Percentiles rank a stretch among this genome's conserved stretches.
Conservation (phyloP, 2,113 vertebrate species). For the Tenrec ecaudatus region DNA sequence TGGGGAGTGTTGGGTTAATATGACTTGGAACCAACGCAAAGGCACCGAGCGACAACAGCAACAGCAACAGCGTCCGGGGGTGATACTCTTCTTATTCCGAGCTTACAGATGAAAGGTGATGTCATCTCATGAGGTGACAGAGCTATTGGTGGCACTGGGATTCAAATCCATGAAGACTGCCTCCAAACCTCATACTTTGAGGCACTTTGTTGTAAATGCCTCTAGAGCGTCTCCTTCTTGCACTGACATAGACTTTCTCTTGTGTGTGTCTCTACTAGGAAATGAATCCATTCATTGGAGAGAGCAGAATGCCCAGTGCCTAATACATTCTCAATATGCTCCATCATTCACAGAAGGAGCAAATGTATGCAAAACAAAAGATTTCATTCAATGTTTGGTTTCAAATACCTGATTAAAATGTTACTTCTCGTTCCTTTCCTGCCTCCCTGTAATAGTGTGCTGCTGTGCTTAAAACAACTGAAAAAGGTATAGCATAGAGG, state of each 20-base stretch:
- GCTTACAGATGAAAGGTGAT: neutral
- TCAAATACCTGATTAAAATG: neutral
- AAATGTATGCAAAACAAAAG: neutral
- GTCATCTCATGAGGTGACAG: rapidly evolving
- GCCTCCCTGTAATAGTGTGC: neutral
- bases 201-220: too few species aligned
- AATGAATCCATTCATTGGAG: neutral
- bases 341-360: neutral
- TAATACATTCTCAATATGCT: neutral
- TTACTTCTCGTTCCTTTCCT: neutral
- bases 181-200: neutral
- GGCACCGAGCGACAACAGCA: neutral
- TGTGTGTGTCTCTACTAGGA: neutral
- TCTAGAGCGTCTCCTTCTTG: neutral
- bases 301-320: neutral
- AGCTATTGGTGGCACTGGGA: neutral
- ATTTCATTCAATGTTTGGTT: neutral
- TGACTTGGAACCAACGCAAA: too few species aligned
- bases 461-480: neutral
- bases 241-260: neutral
- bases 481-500: neutral
- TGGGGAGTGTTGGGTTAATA: too few species aligned
- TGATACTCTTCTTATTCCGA: neutral
- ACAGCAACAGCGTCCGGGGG: neutral
- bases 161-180: neutral